A percentile compares a stretch with the other conserved stretches of the same genome.
Conservation (phyloP, 37 sponge, comb jelly and placozoan species). For the Diacarnus erythraeanus region DNA sequence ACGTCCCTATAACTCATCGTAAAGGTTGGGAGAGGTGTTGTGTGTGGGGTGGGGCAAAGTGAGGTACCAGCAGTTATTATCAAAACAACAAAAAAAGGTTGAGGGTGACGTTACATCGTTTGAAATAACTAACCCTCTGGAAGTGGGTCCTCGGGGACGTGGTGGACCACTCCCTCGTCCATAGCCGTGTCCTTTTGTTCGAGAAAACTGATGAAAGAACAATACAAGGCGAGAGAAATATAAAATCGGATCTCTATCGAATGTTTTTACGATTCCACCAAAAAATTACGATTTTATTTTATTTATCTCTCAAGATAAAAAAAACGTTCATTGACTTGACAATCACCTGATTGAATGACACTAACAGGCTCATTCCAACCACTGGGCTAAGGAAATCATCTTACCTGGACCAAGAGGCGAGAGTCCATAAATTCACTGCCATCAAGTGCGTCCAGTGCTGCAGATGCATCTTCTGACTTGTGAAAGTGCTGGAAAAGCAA, state of each 20-base stretch:
- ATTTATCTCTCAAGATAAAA: too few species aligned
- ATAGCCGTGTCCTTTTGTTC: slow-evolving; percentile 67
- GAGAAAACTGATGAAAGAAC: slow-evolving; percentile 36
- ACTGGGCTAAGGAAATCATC: too few species aligned
- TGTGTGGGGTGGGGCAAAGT: not conserved
- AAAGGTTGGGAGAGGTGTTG: not conserved
- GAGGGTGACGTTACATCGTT: not conserved
- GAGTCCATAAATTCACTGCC: slow-evolving; percentile 32
- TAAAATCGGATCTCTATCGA: too few species aligned
- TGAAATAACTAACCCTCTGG: slow-evolving; percentile 44
- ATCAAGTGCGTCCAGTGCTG: slow-evolving; percentile 47
- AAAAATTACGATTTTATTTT: too few species aligned
- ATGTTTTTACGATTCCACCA: too few species aligned
- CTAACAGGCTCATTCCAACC: too few species aligned
- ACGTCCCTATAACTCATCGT: not conserved
- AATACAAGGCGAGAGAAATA: not conserved
- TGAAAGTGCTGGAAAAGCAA: slow-evolving; percentile 42
- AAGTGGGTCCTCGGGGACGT: slow-evolving; percentile 12
- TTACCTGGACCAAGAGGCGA: slow-evolving; percentile 56
- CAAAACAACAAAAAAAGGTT: not conserved
- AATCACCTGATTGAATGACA: too few species aligned
- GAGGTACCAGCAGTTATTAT: not conserved
- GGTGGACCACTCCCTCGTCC: slow-evolving; percentile 54
- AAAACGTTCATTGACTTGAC: too few species aligned
- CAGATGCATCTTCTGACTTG: slow-evolving; percentile 39